Evolutionary conservation across 2,113 vertebrate species (phyloP).

Genomic region (Callospermophilus lateralis): DNA sequence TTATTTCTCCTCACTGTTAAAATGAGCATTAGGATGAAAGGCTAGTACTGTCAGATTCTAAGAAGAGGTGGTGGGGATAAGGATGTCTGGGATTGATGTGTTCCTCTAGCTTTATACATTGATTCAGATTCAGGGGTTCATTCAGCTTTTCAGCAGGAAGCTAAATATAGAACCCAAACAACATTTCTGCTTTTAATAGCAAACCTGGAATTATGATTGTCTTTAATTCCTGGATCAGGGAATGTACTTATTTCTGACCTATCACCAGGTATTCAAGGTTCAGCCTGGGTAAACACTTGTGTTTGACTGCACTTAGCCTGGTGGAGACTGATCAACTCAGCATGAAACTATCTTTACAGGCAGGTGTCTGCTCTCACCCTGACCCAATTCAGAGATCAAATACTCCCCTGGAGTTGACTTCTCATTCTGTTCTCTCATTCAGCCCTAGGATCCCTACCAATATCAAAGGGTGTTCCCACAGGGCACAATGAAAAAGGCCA

Average conservation of each 20-base stretch:
- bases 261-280: background rate
- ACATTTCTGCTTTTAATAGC: background rate
- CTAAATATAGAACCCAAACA: background rate
- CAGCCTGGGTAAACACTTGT: background rate
- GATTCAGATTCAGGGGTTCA: background rate
- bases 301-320: background rate
- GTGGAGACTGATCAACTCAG: background rate
- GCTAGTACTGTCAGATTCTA: background rate
- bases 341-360: slow-evolving; percentile 29
- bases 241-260: background rate
- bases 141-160: background rate
- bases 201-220: background rate
- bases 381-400: slow-evolving; percentile 75
- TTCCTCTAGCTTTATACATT: background rate
- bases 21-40: background rate
- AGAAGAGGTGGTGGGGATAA: background rate
- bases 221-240: background rate
- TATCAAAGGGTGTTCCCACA: slow-evolving; percentile 70
- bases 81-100: background rate
- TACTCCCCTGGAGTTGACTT: background rate
- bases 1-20: background rate
- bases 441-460: background rate
- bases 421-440: slow-evolving; percentile 52
- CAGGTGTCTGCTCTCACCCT: background rate
- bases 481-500: slow-evolving; percentile 47